Evolutionary conservation across 2,113 vertebrate genomes (phyloP), one percentile per base, ranked within the genome.

Genomic region (Solea solea): DNA sequence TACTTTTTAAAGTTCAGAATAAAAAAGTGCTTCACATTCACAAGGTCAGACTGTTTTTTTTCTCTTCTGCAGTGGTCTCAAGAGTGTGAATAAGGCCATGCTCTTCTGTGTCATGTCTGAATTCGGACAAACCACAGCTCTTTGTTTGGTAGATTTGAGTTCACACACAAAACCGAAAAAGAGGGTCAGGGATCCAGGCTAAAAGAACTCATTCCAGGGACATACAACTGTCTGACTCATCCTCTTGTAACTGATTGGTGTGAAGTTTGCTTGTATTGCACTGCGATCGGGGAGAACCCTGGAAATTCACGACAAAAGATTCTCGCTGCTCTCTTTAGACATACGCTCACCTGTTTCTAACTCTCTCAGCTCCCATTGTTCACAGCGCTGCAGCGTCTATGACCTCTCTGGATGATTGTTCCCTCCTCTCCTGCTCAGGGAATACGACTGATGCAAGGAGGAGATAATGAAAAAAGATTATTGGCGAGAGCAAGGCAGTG

Each of bases 401-500:
- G 78, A 83, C 77, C 72, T 61, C 25, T 65, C 14, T 44, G 8
- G 25, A 58, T 60, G 77, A 54, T 76, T 72, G 61, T 67, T 78
- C 65, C 77, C 25, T 65, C 42, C 53, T 75, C 39, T 65, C 28
- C 27, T 41, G 53, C 73, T 56, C 53, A 28, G 57, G 61, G 59
- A 73, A 69, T 69, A 10, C 58, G 55, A 84, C 55, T 63, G 62
- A 82, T 77, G 77, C 44, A 64, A 65, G 48, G 25, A 3, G 40
- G 25, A 11, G 56, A 72, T 82, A 76, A 78, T 80, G 25, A 69
- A 82, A 85, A 65, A 60, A 16, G 41, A 70, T 56, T 54, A 50
- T 0, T 67, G 27, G 27, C 40, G 40, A 78, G 41, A 0, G 13
- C 28, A n/a, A 52, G n/a, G 59, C 63, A 54, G 39, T 34, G 34